Base-by-base conservation (phyloP, 1,140 invertebrate genomes). In the Procambarus virginalis region DNA sequence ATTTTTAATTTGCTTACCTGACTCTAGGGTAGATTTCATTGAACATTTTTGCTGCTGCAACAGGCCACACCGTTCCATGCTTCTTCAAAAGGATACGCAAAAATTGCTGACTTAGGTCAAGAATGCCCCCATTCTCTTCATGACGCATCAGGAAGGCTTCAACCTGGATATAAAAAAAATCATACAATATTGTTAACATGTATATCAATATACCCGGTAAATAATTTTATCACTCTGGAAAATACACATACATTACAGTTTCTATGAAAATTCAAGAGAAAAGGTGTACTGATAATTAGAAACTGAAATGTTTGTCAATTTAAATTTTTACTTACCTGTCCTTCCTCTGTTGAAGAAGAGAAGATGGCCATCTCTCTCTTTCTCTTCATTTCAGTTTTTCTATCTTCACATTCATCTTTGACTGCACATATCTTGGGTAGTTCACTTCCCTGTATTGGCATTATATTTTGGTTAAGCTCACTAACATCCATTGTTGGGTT, bases 51-150 rank as follows among this genome's bases (percentile, higher is more conserved):
- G 90, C 90, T 46, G 73, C 75, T 48, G 48, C 20, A 20, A 76
- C 1, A 34, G 90, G 86, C 90, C 90, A 91, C 45, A 58, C 34
- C 6, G 58, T 78, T 48, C 22, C 17, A 51, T 84, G 83, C n/a
- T 73, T 64, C 14, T 73, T 51, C 60, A 89, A 80, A 46, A 92
- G 73, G 10, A 86, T 80, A 17, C n/a, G 17, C 48, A 91, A 81
- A 60, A 85, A 92, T 20, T 73, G 89, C 45, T 89, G 86, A 45
- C 91, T 58, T 17, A 92, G 51, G 45, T 92, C 82, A 14, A 91
- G 82, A 20, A 92, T 84, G 6, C 92, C 92, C 6, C 88, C 86
- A 68, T 92, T 92, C 34, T 89, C 64, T 49, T 89, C 79, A 78
- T 86, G 75, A 20, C 68, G 51, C 60, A 85, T 60, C 10, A 92